Conservation (phyloP, 2,888 invertebrate genomes). For the Acanthacorydalis orientalis region DNA sequence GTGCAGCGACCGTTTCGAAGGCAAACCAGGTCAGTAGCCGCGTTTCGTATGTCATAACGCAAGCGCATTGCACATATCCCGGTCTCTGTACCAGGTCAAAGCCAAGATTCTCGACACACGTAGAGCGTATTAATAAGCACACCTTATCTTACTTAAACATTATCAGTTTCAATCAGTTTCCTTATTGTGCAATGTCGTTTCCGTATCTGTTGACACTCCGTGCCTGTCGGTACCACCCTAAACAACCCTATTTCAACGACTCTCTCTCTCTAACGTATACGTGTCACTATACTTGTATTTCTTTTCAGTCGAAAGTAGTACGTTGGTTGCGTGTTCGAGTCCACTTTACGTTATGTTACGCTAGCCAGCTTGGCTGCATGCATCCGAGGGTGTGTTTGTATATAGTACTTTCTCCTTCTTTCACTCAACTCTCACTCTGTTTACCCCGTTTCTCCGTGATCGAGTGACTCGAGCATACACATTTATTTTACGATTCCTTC, state of each 20-base stretch:
- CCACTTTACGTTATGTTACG: neutral
- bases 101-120: too few species aligned
- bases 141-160: too few species aligned
- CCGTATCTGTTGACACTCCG: too few species aligned
- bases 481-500: too few species aligned
- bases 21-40: slow-evolving; percentile 6
- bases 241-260: neutral
- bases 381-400: too few species aligned
- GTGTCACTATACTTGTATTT: neutral
- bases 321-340: neutral
- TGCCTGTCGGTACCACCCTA: neutral
- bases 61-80: slow-evolving; percentile 1
- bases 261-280: neutral
- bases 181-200: too few species aligned
- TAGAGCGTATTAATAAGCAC: too few species aligned
- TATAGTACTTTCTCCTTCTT: too few species aligned
- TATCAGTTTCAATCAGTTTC: too few species aligned
- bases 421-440: too few species aligned
- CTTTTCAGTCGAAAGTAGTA: neutral
- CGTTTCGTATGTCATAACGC: slow-evolving; percentile 1
- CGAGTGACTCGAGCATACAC: too few species aligned
- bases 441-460: too few species aligned
- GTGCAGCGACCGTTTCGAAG: slow-evolving; percentile 5
- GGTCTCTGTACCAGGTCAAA: neutral
- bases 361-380: slow-evolving; percentile 5